phyloP scores from a whole-genome alignment of 37 sponge, comb jelly and placozoan genomes.

The Halisarca cf. caerulea region DNA sequence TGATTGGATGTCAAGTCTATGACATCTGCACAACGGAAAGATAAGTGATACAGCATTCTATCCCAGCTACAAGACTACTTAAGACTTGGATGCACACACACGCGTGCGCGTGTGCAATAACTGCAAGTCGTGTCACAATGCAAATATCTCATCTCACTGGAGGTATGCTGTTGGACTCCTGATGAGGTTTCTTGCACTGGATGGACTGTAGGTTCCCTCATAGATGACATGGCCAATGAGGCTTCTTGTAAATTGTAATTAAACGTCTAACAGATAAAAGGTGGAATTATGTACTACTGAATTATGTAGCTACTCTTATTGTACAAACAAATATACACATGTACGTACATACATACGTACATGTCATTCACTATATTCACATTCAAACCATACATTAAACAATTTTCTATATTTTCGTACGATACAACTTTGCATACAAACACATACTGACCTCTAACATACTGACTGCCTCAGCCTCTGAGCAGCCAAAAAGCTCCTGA shows the following conservation, averaged over 20 bases:
- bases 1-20: slow-evolving; percentile 54
- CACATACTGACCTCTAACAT: slow-evolving; percentile 13
- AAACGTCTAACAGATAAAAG: not conserved
- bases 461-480: slow-evolving; percentile 8
- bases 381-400: too few species aligned
- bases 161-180: too few species aligned
- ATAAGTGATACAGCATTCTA: too few species aligned
- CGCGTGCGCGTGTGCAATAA: too few species aligned
- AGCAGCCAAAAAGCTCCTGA: slow-evolving; percentile 30
- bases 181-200: not conserved
- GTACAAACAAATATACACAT: too few species aligned
- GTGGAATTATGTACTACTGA: too few species aligned
- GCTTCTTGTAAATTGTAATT: not conserved
- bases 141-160: not conserved
- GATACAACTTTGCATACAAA: not conserved
- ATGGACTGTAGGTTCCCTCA: not conserved
- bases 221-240: not conserved
- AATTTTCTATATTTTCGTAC: not conserved
- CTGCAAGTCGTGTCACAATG: too few species aligned
- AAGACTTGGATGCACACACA: too few species aligned
- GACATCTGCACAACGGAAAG: slow-evolving; percentile 56
- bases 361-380: too few species aligned
- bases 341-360: too few species aligned
- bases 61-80: too few species aligned
- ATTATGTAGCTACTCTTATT: too few species aligned